Base-by-base conservation (phyloP, 2,888 invertebrate genomes). In the Zelleria hepariella region DNA sequence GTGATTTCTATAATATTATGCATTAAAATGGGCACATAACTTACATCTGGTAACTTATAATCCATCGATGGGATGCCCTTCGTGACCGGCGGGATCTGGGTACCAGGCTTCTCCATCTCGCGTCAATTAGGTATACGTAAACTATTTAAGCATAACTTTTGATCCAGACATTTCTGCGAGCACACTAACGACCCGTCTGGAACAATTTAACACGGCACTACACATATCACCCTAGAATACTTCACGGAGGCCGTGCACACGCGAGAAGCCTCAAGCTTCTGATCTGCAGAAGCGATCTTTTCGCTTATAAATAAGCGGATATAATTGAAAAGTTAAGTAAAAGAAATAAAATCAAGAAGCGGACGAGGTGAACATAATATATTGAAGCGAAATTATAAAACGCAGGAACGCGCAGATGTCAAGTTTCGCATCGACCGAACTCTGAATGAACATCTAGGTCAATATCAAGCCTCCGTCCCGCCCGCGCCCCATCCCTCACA, bases 401-500 rank as follows among this genome's bases (percentile, higher is more conserved):
- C 85, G 85, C 82, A 82, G 86, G 78, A 83, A 74, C 86, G 88
- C 88, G 87, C 87, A 86, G 87, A 86, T 86, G 87, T 86, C 82
- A 86, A 85, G 86, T 84, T 82, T 86, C 86, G 82, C 88, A 88
- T 88, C 88, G 88, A 87, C 88, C 88, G 87, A 86, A 82, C 86
- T 81, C 83, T 87, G 85, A 87, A 87, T 87, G 88, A 87, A 86
- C 86, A 88, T 84, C 80, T 88, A 87, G 88, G 88, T 88, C 88
- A 88, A 88, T 87, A 88, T 86, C 88, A 88, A 86, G 77, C 83
- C 85, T 78, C 77, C 75, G 77, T 64, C 73, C 73, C 57, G 75
- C 68, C 61, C 71, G 65, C 72, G 73, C 58, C 75, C 68, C 62
- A 42, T 72, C 55, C 73, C 73, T 75, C 73, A 61, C 67, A 71